Evolutionary conservation across 1,140 invertebrate genomes (phyloP).

Genomic region (Lepidurus apus): DNA sequence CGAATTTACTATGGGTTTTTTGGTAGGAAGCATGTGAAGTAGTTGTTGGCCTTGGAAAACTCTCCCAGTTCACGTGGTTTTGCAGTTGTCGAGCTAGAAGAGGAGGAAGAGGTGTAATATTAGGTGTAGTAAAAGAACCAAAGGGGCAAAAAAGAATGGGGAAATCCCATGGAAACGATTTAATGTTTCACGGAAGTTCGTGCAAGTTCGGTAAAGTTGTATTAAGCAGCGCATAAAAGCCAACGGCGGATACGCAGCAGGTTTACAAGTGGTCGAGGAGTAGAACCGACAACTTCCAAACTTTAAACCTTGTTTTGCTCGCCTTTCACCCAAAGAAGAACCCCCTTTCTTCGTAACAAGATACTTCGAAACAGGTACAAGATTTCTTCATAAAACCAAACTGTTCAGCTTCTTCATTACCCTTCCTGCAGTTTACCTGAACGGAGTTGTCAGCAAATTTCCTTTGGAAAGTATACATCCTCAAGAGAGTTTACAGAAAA

Average conservation of each 20-base stretch:
- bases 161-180: constrained; percentile 2
- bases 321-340: neutral
- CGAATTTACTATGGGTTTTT: neutral
- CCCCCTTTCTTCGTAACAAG: neutral
- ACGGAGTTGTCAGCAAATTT: neutral
- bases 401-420: neutral
- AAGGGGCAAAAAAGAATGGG: neutral
- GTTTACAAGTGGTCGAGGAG: constrained; percentile 4
- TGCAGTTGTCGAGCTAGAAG: neutral
- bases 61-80: neutral
- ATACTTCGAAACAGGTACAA: neutral
- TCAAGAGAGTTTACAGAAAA: neutral
- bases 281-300: neutral
- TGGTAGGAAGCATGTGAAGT: neutral
- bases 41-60: neutral
- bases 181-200: constrained; percentile 13
- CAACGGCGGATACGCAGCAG: neutral
- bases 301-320: neutral
- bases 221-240: neutral
- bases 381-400: neutral
- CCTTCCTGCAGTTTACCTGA: neutral
- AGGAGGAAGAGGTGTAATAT: neutral
- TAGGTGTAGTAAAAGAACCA: neutral
- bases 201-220: constrained; percentile 2
- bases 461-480: neutral